Conservation (phyloP, 2,888 invertebrate species). For the Noctua fimbriata region DNA sequence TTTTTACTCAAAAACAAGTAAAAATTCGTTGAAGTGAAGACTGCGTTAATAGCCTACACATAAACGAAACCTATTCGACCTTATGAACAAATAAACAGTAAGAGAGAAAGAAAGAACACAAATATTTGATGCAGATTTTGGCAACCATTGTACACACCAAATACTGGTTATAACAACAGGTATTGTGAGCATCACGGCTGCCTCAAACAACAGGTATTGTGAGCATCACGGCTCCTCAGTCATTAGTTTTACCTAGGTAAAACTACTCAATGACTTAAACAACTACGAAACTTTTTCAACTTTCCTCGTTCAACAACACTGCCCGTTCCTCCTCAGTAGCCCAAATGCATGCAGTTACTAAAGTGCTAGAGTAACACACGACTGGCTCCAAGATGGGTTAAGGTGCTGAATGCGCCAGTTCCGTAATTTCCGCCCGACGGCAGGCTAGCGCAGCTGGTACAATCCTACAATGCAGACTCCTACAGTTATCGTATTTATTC, state of each 20-base stretch:
- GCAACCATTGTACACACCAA: background rate
- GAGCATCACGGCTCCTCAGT: background rate
- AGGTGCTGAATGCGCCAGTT: slow-evolving; percentile 66
- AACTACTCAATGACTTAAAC: background rate
- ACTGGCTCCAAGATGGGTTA: slow-evolving; percentile 41
- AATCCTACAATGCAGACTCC: slow-evolving; percentile 10
- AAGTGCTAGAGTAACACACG: slow-evolving; percentile 35
- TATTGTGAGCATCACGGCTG: background rate
- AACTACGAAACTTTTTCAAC: slow-evolving; percentile 19
- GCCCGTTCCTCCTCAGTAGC: slow-evolving; percentile 32
- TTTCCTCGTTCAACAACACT: background rate
- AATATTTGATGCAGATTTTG: background rate
- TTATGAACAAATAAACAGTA: background rate
- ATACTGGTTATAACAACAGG: background rate
- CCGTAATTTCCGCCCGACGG: slow-evolving; percentile 67
- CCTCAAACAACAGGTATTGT: background rate
- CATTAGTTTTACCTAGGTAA: background rate
- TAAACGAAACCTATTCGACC: background rate
- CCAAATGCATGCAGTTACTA: slow-evolving; percentile 31
- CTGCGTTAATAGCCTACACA: background rate
- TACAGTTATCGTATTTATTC: slow-evolving; percentile 56
- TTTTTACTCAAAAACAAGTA: background rate
- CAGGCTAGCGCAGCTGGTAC: slow-evolving; percentile 63
- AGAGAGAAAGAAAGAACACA: background rate
- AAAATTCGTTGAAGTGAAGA: background rate